These are phyloP conservation scores for Martes martes DNA, from an alignment of 2,113 vertebrate species.

Conservation along the genomic window DNA sequence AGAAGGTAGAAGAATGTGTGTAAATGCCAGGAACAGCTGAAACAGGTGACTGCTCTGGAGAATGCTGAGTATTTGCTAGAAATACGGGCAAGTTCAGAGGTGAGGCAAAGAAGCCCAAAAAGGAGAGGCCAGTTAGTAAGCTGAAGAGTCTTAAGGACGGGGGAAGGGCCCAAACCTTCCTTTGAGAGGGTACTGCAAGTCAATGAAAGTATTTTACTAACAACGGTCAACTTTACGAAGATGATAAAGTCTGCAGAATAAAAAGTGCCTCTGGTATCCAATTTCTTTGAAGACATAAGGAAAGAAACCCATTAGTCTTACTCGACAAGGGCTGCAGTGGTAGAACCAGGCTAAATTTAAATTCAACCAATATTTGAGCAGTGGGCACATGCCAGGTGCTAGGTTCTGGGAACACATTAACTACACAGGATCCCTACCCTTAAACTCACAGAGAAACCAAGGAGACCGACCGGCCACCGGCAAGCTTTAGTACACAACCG, in stretches of 20 bases:
- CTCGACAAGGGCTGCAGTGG: not conserved
- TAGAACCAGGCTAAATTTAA: not conserved
- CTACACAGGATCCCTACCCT: not conserved
- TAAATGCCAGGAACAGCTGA: not conserved
- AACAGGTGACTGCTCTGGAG: not conserved
- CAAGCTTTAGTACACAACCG: not conserved
- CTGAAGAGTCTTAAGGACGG: not conserved
- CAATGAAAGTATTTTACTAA: not conserved
- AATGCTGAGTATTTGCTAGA: not conserved
- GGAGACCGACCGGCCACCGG: not conserved
- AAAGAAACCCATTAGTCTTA: not conserved
- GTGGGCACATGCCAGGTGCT: not conserved
- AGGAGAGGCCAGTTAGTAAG: not conserved
- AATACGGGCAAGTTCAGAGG: not conserved
- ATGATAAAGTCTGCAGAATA: not conserved
- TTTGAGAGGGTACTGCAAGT: not conserved
- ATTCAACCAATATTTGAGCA: not conserved
- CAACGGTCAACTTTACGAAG: slow-evolving; percentile 20
- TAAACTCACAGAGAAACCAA: slow-evolving; percentile 23
- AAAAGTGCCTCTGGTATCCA: not conserved
- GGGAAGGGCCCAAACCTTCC: not conserved
- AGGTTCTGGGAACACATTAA: slow-evolving; percentile 14
- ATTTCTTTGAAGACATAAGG: not conserved
- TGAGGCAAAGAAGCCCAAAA: not conserved
- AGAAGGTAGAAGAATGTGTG: not conserved